phyloP scores from a whole-genome alignment of 1,140 invertebrate species.

The Zaprionus camerounensis region DNA sequence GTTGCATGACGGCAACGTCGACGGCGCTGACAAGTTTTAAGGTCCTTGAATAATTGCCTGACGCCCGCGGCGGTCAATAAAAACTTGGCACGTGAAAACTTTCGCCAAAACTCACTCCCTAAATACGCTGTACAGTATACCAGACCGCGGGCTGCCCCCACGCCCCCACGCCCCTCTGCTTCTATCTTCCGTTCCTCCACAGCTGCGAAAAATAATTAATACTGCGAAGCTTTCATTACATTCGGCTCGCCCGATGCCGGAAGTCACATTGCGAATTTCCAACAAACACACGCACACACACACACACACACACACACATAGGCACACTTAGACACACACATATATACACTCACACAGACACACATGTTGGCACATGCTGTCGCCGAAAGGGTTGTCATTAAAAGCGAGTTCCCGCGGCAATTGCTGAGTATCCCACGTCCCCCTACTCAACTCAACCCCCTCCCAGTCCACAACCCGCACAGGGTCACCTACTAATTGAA shows the following conservation, averaged over 20 bases:
- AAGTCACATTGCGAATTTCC: constrained; percentile 33
- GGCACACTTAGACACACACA: not conserved
- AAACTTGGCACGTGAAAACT: constrained; percentile 35
- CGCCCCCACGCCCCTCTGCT: not conserved
- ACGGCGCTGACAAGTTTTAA: constrained; percentile 37
- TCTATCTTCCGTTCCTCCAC: not conserved
- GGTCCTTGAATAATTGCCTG: constrained; percentile 39
- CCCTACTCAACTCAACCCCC: not conserved
- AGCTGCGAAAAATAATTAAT: constrained; percentile 46
- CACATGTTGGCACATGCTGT: constrained; percentile 5
- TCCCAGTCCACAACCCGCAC: not conserved
- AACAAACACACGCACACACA: constrained; percentile 7
- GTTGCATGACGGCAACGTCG: constrained; percentile 8
- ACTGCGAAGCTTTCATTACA: constrained; percentile 33
- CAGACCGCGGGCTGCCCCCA: not conserved
- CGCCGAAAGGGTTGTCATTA: constrained; percentile 36
- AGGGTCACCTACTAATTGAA: constrained; percentile 28
- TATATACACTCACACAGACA: not conserved
- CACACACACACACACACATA: not conserved
- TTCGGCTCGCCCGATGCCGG: constrained; percentile 16
- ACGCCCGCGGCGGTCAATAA: constrained; percentile 34
- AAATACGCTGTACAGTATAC: not conserved
- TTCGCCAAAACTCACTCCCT: constrained; percentile 2
- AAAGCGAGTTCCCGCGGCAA: constrained; percentile 23
- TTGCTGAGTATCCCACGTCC: not conserved